Conservation (phyloP, 2,113 vertebrate species). For the Ammodytes dubius region DNA sequence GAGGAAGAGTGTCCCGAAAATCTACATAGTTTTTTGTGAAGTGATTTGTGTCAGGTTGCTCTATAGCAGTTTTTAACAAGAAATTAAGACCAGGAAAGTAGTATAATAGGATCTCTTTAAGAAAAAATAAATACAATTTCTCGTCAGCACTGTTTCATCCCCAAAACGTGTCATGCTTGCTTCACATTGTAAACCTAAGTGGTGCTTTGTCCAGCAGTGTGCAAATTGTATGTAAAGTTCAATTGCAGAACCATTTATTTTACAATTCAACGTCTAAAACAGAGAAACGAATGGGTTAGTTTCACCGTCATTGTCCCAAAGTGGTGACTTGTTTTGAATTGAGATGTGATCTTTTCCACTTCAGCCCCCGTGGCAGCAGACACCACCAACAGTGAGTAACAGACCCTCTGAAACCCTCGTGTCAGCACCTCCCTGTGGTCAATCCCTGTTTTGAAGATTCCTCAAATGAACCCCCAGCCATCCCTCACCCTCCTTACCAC, state of each 20-base stretch:
- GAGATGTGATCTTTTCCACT: conserved; percentile 74
- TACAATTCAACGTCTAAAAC: not conserved
- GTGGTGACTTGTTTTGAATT: conserved; percentile 47
- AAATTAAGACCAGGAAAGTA: too few relatives aligned
- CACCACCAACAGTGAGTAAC: conserved; percentile 79
- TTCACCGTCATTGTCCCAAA: not conserved
- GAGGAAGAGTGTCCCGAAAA: too few relatives aligned
- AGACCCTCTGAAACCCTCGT: conserved; percentile 39
- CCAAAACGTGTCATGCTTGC: too few relatives aligned
- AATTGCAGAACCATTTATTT: not conserved
- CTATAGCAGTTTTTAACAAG: too few relatives aligned
- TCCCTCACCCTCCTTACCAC: conserved; percentile 37
- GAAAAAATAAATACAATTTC: too few relatives aligned
- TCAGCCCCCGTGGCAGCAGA: conserved; percentile 77
- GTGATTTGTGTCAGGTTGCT: too few relatives aligned
- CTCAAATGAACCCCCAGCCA: conserved; percentile 30
- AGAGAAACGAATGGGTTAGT: not conserved
- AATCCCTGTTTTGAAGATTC: conserved; percentile 51
- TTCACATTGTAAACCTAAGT: too few relatives aligned
- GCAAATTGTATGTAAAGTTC: not conserved
- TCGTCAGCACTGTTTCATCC: too few relatives aligned
- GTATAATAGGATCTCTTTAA: too few relatives aligned
- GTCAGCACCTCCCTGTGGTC: conserved; percentile 72
- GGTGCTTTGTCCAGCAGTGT: too few relatives aligned
- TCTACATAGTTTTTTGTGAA: too few relatives aligned